Base-by-base conservation (phyloP, 2,888 invertebrate species). In the Mythimna lalbum region DNA sequence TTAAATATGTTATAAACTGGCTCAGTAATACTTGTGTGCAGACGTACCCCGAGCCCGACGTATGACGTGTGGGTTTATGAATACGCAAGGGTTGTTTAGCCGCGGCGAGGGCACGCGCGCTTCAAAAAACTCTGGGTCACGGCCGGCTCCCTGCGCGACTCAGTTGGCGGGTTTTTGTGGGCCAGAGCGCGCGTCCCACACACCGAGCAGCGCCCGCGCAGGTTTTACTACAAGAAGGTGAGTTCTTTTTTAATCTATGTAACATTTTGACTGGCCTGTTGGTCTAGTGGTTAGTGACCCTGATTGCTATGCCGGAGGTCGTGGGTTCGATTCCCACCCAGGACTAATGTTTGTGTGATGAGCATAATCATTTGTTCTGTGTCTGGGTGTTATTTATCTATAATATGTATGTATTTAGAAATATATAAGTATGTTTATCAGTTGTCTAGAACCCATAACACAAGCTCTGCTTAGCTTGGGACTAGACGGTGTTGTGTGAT, bases 41-140 rank as follows among this genome's bases (percentile, higher is more conserved):
- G 68, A 33, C 61, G 56, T 65, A 59, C 64, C 39, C 76, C 63
- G 60, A 55, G 57, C 49, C 59, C 64, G 85, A 72, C 77, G 85
- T 84, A 88, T 90, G 89, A 91, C 83, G 91, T 88, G 88, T 89
- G 87, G 88, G 87, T 91, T 90, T 91, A 92, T 94, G 93, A 91
- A 93, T 94, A 93, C 91, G 94, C 90, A 93, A 95, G 96, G 95
- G 95, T 94, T 95, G 91, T 89, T 89, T 89, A 90, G 87, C 85
- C 87, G 85, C 52, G 72, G 85, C 79, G 92, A 91, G 93, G 93
- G 93, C 93, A 93, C 93, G 92, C 90, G 92, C 89, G 89, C 80
- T 89, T 93, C 87, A 93, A 92, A 93, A 93, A 92, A 92, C 92
- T 91, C 84, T 82, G 82, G 90, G 89, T 87, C 89, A 87, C 86